These are phyloP conservation scores for Pipistrellus pygmaeus DNA, from an alignment of 2,797 vertebrate genomes.

Conservation along the genomic window DNA sequence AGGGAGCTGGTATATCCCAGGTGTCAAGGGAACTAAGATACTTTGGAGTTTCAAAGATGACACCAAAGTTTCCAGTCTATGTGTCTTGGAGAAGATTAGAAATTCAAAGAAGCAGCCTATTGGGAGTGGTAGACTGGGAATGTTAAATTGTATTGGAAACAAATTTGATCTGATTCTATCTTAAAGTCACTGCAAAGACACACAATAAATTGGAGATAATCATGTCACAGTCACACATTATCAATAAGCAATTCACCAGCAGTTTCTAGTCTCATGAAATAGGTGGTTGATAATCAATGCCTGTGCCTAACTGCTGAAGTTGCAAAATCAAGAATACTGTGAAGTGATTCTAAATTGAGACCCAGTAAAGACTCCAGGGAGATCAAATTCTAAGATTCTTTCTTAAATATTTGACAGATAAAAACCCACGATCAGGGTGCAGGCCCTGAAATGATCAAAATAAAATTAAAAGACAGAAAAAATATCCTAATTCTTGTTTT, in stretches of 20 bases:
- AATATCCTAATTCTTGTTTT: not conserved
- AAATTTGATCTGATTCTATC: not conserved
- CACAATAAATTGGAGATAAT: slow-evolving; percentile 33
- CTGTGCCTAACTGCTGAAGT: slow-evolving; percentile 68
- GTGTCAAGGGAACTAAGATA: not conserved
- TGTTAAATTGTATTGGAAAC: not conserved
- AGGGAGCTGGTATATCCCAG: not conserved
- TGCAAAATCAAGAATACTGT: slow-evolving; percentile 58
- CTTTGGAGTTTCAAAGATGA: not conserved
- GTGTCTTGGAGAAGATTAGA: not conserved
- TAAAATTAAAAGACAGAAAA: slow-evolving; percentile 39
- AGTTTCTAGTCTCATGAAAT: slow-evolving; percentile 70
- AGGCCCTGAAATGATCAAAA: slow-evolving; percentile 23
- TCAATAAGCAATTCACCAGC: slow-evolving; percentile 71
- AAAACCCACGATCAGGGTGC: slow-evolving; percentile 1
- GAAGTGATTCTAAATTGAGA: slow-evolving; percentile 41
- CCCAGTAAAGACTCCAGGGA: not conserved
- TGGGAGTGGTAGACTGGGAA: not conserved
- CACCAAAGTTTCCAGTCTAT: not conserved
- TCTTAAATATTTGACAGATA: slow-evolving; percentile 52
- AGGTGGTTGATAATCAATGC: slow-evolving; percentile 65
- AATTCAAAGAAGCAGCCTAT: not conserved
- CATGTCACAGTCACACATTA: slow-evolving; percentile 36
- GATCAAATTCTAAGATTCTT: slow-evolving; percentile 9
- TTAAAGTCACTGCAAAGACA: slow-evolving; percentile 50